Evolutionary conservation across 1,140 invertebrate genomes (phyloP).

Genomic region (Ylistrum balloti): DNA sequence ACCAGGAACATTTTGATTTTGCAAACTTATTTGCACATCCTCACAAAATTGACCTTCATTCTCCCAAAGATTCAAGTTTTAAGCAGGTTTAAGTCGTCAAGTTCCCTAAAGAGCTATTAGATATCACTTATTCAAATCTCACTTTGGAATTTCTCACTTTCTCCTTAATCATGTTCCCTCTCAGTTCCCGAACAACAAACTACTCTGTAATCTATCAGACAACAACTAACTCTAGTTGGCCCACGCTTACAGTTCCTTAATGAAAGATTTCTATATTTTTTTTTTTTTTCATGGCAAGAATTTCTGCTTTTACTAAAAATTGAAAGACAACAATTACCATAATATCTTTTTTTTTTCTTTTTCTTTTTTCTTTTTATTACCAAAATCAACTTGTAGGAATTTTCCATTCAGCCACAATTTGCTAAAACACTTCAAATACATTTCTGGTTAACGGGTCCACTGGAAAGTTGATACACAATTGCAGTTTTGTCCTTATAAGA

Average conservation of each 20-base stretch:
- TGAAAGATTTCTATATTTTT: neutral
- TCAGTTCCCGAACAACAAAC: neutral
- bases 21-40: neutral
- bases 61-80: neutral
- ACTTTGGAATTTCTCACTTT: constrained; percentile 7
- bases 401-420: neutral
- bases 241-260: constrained; percentile 7
- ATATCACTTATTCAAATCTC: neutral
- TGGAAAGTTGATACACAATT: too few species aligned
- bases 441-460: too few species aligned
- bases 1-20: neutral
- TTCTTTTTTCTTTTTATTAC: neutral
- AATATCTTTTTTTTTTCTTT: neutral
- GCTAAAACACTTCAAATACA: neutral
- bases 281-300: constrained; percentile 40
- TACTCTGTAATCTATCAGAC: neutral
- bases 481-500: too few species aligned
- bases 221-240: neutral
- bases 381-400: neutral
- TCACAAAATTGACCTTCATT: neutral
- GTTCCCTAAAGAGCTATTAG: constrained; percentile 16
- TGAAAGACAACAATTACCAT: constrained; percentile 18
- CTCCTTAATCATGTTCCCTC: neutral
- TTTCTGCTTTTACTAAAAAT: constrained; percentile 5
- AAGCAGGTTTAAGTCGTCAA: neutral